Evolutionary conservation across 2,113 vertebrate species (phyloP), one percentile per base, ranked within the genome.

Genomic region (Poeciliopsis retropinna): DNA sequence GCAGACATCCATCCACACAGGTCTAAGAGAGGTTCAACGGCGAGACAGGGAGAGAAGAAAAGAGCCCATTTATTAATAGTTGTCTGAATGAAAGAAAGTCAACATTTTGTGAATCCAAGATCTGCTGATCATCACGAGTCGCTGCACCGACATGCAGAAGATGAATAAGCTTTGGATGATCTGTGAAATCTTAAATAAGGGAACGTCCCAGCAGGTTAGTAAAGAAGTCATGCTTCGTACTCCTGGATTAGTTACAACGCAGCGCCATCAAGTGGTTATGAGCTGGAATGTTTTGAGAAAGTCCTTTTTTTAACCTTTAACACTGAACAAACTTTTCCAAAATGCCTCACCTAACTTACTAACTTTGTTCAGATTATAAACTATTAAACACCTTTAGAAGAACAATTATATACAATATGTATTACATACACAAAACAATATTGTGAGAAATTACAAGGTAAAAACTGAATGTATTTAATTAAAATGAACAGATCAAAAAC

Each of bases 261-360:
- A 83, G 67, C 22, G 61, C 2, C 90, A 86, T 61, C 72, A 47
- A 70, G 85, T 89, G 88, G 88, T 72, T 30, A 76, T 27, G 44
- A 60, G 22, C 32, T 17, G 7, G 75, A 60, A 27, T 25, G 15
- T 25, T 61, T 41, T 41, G 13, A 41, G 39, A 41, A 41, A 41
- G 39, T 41, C 39, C 10, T 12, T 37, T 39, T 13, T 39, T 39
- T 19, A 54, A 8, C 19, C 1, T 22, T 51, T 25, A 19, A 8
- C 22, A 8, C 17, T 22, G 19, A 19, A 54, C 5, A 19, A 9
- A 25, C 47, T 19, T 54, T 19, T 54, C 47, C 19, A 54, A 54
- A 54, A 7, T 54, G 34, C 25, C 47, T 7, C 5, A 54, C 47
- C 17, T 2, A 22, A 54, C 6, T 9, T 31, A 3, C 3, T 31